Evolutionary conservation across 2,888 invertebrate species (phyloP), one percentile per base, ranked within the genome.

Genomic region (Melinaea menophilus): DNA sequence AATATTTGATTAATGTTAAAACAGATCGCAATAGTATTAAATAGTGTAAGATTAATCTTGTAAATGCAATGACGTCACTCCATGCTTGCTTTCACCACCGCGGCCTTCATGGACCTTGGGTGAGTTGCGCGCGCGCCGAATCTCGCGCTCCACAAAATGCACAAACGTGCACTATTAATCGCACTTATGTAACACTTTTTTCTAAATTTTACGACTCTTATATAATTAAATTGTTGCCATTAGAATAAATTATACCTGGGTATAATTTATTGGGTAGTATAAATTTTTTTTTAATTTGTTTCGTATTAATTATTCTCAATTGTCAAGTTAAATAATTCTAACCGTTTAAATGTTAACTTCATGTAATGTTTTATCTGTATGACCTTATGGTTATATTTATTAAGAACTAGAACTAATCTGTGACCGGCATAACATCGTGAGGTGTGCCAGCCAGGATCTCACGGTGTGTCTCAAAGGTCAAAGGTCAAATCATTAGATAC

Each of bases 81-180:
- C 41, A 56, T 58, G 61, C 61, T 59, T 61, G 63, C 68, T 67
- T 67, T 67, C 69, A 67, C 62, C 64, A 51, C 60, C 51, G 58
- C 71, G 72, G 70, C 71, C 71, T 72, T 72, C 72, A 71, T 66
- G 69, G 69, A 68, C 67, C 71, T 68, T 71, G 71, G 65, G 62
- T 45, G 45, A 41, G 9, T 64, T 57, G 62, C 47, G 58, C 59
- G 61, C 37, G 65, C 65, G 54, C 56, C 55, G 63, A 65, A 61
- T 67, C 62, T 55, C 51, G 59, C 61, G 61, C 61, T 63, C 63
- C 22, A 58, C 63, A 55, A 63, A 66, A 64, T 66, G 58, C 56
- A 61, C 51, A 22, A 51, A 59, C 48, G 59, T 63, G 59, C 61
- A 62, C 61, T 63, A 62, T 61, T 59, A 62, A 68, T 61, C 57